phyloP scores from a whole-genome alignment of 2,113 vertebrate genomes.

The Stegostoma tigrinum region DNA sequence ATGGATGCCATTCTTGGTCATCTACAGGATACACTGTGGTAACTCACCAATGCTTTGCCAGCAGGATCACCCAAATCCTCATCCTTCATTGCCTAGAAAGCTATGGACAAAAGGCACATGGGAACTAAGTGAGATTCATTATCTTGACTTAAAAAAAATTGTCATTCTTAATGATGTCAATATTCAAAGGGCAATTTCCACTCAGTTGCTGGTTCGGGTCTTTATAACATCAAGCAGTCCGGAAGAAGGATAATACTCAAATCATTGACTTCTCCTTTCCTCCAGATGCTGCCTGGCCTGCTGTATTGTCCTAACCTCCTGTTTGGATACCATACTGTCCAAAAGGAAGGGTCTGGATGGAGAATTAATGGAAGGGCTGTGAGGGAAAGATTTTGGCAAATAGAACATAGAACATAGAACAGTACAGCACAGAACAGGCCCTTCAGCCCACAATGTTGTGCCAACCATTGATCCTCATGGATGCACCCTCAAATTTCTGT shows the following conservation, averaged over 20 bases:
- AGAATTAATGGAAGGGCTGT: neutral
- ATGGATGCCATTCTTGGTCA: neutral
- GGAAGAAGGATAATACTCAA: no score
- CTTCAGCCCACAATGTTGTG: no score
- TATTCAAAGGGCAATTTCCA: neutral
- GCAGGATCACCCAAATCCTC: neutral
- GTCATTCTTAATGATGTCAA: neutral
- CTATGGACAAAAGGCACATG: neutral
- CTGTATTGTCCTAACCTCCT: no score
- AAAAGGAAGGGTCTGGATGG: neutral
- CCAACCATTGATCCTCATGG: no score
- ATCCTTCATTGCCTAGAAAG: neutral
- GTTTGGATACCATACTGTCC: neutral
- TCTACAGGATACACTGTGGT: neutral
- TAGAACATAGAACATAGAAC: no score
- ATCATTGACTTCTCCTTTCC: no score
- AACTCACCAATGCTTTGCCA: neutral
- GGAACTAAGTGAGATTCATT: neutral
- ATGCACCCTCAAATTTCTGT: no score
- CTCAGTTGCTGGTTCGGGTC: neutral
- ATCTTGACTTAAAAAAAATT: neutral
- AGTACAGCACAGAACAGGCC: no score
- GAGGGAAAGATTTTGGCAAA: neutral
- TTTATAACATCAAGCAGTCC: neutral
- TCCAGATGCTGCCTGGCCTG: no score